Conservation (phyloP, 2,113 vertebrate species). For the Galeopterus variegatus region DNA sequence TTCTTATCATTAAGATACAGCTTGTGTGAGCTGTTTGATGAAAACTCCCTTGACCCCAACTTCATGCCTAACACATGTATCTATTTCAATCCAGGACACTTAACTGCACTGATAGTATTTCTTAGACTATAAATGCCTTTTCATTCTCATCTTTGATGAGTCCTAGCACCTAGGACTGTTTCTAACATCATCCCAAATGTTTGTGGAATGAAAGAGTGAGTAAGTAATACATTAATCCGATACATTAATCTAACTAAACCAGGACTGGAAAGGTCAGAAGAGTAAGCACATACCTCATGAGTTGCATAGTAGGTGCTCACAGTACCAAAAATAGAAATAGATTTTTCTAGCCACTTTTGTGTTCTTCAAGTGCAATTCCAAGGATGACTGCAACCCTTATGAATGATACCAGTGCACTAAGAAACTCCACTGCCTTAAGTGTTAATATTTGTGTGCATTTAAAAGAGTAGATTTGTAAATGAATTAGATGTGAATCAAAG, state of each 20-base stretch:
- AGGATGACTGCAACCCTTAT: not conserved
- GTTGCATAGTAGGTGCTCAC: not conserved
- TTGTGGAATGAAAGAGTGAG: not conserved
- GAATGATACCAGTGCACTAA: not conserved
- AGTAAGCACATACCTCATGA: not conserved
- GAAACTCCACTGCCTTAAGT: not conserved
- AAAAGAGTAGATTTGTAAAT: not conserved
- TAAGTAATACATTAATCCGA: not conserved
- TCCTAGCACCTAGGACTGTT: not conserved
- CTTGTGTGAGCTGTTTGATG: no score
- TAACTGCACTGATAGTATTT: not conserved
- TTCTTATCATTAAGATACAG: not conserved
- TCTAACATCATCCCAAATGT: not conserved
- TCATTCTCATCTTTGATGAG: not conserved
- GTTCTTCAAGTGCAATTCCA: not conserved
- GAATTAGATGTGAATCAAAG: not conserved
- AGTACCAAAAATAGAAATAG: not conserved
- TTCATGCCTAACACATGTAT: not conserved
- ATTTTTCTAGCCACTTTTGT: not conserved
- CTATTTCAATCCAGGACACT: not conserved
- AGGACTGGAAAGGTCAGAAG: not conserved
- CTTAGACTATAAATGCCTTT: not conserved
- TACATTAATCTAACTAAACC: not conserved
- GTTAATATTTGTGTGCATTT: not conserved
- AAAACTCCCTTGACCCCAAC: not conserved